These are phyloP conservation scores for Altica lythri DNA, from an alignment of 2,888 invertebrate species.

Conservation along the genomic window DNA sequence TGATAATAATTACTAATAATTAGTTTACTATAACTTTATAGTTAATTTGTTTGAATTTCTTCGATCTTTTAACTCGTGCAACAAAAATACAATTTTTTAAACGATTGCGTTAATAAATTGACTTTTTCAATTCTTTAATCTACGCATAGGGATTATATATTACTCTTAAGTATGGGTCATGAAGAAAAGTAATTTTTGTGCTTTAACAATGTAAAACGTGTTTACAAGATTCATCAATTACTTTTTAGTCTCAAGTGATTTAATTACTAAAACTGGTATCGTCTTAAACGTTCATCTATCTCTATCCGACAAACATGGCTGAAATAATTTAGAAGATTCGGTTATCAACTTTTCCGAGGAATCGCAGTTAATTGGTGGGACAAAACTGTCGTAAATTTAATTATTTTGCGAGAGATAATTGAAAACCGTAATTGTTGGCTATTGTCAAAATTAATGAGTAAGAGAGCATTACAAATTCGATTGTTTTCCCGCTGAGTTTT, in stretches of 20 bases:
- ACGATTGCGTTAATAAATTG: too few relatives aligned
- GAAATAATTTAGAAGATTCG: conserved; percentile 16
- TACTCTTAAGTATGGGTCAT: too few relatives aligned
- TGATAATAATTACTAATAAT: too few relatives aligned
- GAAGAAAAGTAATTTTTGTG: background rate
- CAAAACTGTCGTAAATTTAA: conserved; percentile 30
- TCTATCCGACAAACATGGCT: conserved; percentile 10
- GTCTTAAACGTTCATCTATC: background rate
- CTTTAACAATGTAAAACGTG: background rate
- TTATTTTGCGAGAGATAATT: conserved; percentile 38
- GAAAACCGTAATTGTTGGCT: conserved; percentile 38
- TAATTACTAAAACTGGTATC: conserved; percentile 3
- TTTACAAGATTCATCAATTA: too few relatives aligned
- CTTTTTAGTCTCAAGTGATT: background rate
- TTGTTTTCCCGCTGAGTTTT: conserved; percentile 16
- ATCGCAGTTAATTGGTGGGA: conserved; percentile 23
- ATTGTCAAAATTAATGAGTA: conserved; percentile 38
- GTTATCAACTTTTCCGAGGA: conserved; percentile 20
- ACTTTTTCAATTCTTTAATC: too few relatives aligned
- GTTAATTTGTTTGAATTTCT: too few relatives aligned
- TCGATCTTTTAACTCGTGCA: too few relatives aligned
- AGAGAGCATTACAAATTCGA: conserved; percentile 24
- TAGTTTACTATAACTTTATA: too few relatives aligned
- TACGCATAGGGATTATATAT: too few relatives aligned
- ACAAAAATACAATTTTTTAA: too few relatives aligned